A percentile compares a stretch with the other conserved stretches of the same genome.
These are phyloP conservation scores for Chaunax sp. DNA, from an alignment of 2,797 vertebrate species.

Conservation along the genomic window DNA sequence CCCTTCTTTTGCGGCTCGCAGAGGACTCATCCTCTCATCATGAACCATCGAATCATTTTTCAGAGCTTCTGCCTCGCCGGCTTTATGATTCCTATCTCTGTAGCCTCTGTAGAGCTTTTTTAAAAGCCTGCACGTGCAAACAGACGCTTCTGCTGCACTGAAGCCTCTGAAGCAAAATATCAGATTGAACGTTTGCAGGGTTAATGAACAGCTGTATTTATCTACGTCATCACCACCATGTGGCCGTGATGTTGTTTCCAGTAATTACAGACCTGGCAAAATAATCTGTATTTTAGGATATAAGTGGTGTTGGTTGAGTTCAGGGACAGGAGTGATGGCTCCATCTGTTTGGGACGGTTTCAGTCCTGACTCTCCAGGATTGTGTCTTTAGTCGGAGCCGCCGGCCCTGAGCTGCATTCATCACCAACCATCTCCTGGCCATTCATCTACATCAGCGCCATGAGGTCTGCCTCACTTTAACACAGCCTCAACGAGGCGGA, in stretches of 20 bases:
- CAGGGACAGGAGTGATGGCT: conserved; percentile 43
- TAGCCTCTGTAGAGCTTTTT: conserved; percentile 2
- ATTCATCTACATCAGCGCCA: conserved; percentile 66
- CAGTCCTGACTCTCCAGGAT: conserved; percentile 58
- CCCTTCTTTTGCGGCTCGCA: neutral
- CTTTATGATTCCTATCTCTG: conserved; percentile 36
- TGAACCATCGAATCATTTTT: conserved; percentile 49
- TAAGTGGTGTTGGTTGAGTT: too few species aligned
- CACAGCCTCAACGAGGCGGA: conserved; percentile 46
- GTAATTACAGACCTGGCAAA: conserved; percentile 43
- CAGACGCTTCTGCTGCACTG: conserved; percentile 10
- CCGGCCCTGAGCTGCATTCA: conserved; percentile 41
- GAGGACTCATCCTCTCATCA: conserved; percentile 6
- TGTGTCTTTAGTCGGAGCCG: conserved; percentile 65
- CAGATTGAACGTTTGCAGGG: neutral
- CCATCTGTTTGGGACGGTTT: conserved; percentile 55
- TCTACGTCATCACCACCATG: conserved; percentile 34
- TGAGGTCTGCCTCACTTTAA: conserved; percentile 46
- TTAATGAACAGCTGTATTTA: conserved; percentile 60
- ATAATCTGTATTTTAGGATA: conserved; percentile 43
- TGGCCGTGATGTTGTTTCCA: conserved; percentile 21
- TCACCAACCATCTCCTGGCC: conserved; percentile 50
- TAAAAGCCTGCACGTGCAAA: conserved; percentile 5
- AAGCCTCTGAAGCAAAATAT: conserved; percentile 14
- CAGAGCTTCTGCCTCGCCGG: conserved; percentile 10